These are phyloP conservation scores for Gandaritis pyraliata DNA, from an alignment of 2,888 invertebrate species.

Conservation along the genomic window DNA sequence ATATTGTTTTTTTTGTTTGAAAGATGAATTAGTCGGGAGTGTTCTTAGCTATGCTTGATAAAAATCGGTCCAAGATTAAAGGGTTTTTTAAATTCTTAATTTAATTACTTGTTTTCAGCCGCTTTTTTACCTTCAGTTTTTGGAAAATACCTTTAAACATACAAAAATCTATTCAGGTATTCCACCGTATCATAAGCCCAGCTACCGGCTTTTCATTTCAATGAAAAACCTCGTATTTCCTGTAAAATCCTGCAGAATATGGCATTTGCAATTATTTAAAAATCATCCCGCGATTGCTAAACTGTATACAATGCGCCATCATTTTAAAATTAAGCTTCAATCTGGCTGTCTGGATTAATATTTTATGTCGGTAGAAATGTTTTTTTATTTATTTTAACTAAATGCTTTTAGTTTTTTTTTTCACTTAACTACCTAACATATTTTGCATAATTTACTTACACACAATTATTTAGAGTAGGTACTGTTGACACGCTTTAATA, in stretches of 20 bases:
- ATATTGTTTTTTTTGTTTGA: too few species aligned
- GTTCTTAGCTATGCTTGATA: too few species aligned
- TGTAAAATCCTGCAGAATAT: constrained; percentile 19
- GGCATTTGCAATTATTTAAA: constrained; percentile 44
- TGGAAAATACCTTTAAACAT: neutral
- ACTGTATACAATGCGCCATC: constrained; percentile 44
- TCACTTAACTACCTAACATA: neutral
- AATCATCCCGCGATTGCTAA: constrained; percentile 42
- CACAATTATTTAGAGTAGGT: too few species aligned
- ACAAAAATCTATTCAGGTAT: constrained; percentile 2
- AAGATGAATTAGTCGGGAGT: too few species aligned
- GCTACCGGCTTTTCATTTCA: constrained; percentile 21
- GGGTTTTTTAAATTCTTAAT: too few species aligned
- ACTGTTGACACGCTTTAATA: too few species aligned
- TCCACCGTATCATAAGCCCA: constrained; percentile 6
- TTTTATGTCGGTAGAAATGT: constrained; percentile 8
- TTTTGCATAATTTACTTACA: too few species aligned
- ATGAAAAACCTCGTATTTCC: constrained; percentile 31
- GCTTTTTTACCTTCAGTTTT: too few species aligned
- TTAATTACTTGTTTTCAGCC: too few species aligned
- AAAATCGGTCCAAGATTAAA: too few species aligned
- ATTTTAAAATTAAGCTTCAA: constrained; percentile 35
- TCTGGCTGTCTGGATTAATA: constrained; percentile 25
- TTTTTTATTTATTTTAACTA: neutral
- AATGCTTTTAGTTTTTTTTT: neutral